Evolutionary conservation across 1,140 invertebrate species (phyloP).

Genomic region (Pachypeltis micranthus): DNA sequence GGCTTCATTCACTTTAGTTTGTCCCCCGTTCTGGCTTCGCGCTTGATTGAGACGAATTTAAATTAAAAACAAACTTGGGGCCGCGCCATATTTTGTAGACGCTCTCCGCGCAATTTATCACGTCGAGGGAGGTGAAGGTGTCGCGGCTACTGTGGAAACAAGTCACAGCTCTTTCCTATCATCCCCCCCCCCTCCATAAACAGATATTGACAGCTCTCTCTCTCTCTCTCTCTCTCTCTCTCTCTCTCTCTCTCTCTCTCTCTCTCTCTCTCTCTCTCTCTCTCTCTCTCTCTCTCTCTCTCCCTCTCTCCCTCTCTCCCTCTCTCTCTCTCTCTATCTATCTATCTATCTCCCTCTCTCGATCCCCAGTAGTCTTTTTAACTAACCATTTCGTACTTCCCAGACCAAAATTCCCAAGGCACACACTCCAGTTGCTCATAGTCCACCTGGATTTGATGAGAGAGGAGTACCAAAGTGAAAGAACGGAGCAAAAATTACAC

Average conservation of each 20-base stretch:
- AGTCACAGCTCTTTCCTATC: background rate
- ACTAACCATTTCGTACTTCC: too few species aligned
- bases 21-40: background rate
- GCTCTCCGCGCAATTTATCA: background rate
- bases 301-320: constrained; percentile 22
- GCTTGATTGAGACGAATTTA: background rate
- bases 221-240: constrained; percentile 12
- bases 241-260: constrained; percentile 11
- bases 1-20: background rate
- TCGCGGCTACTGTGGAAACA: background rate
- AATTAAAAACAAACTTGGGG: background rate
- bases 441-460: too few species aligned
- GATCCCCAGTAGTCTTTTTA: too few species aligned
- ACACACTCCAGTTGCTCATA: too few species aligned
- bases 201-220: too few species aligned
- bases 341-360: constrained; percentile 15
- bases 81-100: background rate
- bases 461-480: too few species aligned
- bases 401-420: too few species aligned
- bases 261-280: constrained; percentile 11
- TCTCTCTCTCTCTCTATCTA: too few species aligned
- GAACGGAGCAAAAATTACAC: too few species aligned
- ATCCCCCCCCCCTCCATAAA: background rate
- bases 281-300: constrained; percentile 5
- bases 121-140: background rate